These are phyloP conservation scores for Silvanus unidentatus DNA, from an alignment of 2,888 invertebrate genomes.

Conservation along the genomic window DNA sequence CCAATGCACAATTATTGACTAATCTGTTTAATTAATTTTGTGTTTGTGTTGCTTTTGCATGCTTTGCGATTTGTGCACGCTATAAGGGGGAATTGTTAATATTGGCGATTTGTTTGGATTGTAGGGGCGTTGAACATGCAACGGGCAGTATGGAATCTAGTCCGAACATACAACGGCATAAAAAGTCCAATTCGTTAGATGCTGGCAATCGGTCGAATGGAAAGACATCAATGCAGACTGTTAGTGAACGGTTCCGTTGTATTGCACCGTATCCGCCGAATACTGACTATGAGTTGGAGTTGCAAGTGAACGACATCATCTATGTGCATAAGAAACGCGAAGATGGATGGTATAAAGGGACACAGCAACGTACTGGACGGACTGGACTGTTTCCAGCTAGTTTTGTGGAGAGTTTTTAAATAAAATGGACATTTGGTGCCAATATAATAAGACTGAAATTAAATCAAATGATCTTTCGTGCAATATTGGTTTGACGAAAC, in stretches of 20 bases:
- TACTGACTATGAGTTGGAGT: constrained; percentile 85
- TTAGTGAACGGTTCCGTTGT: constrained; percentile 68
- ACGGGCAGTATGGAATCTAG: constrained; percentile 40
- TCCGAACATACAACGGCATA: constrained; percentile 44
- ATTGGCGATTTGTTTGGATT: not conserved
- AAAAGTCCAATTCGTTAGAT: constrained; percentile 80
- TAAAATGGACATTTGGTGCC: too few relatives aligned
- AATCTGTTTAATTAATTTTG: not conserved
- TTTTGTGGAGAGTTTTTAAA: constrained; percentile 58
- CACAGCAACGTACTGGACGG: constrained; percentile 80
- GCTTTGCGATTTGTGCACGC: too few relatives aligned
- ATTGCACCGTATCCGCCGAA: constrained; percentile 93
- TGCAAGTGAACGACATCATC: constrained; percentile 86
- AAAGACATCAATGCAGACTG: constrained; percentile 39
- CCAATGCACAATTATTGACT: not conserved
- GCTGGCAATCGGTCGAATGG: constrained; percentile 49
- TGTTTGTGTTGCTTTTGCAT: too few relatives aligned
- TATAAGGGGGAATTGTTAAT: too few relatives aligned
- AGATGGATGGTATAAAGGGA: constrained; percentile 95
- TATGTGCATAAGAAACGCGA: constrained; percentile 87
- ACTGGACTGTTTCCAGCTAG: constrained; percentile 94
- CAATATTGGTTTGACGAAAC: too few relatives aligned
- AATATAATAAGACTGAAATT: too few relatives aligned
- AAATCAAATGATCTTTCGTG: too few relatives aligned
- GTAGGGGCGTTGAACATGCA: constrained; percentile 26